phyloP scores from a whole-genome alignment of 2,888 invertebrate species.

The Loripinus fragilis region DNA sequence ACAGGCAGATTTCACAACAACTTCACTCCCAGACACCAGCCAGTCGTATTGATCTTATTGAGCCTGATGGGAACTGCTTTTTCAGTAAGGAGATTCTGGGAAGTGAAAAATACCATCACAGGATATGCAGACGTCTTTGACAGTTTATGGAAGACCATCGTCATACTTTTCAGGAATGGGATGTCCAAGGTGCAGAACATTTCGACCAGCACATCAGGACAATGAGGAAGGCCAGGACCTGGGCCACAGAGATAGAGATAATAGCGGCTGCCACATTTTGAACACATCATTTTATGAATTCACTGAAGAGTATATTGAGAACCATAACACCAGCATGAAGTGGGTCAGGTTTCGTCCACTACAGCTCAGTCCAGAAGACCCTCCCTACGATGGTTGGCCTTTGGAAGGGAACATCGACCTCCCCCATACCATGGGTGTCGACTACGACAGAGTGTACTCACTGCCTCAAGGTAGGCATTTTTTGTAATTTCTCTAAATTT shows the following conservation, averaged over 20 bases:
- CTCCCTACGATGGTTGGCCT: background rate
- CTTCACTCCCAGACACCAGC: too few relatives aligned
- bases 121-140: background rate
- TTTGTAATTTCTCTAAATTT: too few relatives aligned
- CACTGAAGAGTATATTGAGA: background rate
- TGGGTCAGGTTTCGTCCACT: background rate
- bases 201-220: too few relatives aligned
- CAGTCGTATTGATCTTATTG: background rate
- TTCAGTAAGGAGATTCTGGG: background rate
- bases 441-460: too few relatives aligned
- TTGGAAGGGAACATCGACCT: background rate
- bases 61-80: background rate
- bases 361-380: background rate
- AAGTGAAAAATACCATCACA: background rate
- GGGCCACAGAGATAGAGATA: background rate
- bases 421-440: background rate
- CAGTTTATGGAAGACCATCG: background rate
- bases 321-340: too few relatives aligned
- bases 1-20: too few relatives aligned
- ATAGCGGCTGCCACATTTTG: too few relatives aligned
- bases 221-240: background rate
- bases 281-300: background rate
- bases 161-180: background rate
- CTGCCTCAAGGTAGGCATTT: too few relatives aligned
- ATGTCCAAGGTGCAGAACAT: too few relatives aligned